A percentile compares a stretch with the other conserved stretches of the same genome.
phyloP scores from a whole-genome alignment of 2,888 invertebrate genomes.

The Coelinius sp. region DNA sequence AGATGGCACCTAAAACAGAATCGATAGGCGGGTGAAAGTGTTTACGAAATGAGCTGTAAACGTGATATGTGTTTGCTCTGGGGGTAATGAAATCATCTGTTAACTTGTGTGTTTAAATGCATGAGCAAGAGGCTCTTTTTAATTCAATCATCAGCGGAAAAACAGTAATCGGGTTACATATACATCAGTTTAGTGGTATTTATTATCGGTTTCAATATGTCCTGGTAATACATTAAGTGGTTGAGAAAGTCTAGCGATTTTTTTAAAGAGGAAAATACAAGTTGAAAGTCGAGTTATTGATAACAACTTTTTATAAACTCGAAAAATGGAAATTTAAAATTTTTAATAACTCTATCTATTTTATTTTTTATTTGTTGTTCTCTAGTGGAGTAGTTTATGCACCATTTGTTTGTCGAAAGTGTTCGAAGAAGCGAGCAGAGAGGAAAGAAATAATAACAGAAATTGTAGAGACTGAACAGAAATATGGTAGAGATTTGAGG shows the following conservation, averaged over 20 bases:
- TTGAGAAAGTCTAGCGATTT: constrained; percentile 14
- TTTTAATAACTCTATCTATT: constrained; percentile 1
- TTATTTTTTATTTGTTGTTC: constrained; percentile 36
- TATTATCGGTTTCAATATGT: constrained; percentile 16
- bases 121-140: constrained; percentile 4
- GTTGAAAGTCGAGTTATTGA: neutral
- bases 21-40: constrained; percentile 44
- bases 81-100: neutral
- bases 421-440: constrained; percentile 89
- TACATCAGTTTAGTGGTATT: neutral
- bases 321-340: neutral
- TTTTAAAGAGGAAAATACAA: neutral
- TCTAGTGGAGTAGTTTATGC: constrained; percentile 81
- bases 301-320: neutral
- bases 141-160: neutral
- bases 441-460: constrained; percentile 95
- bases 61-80: neutral
- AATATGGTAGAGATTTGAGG: constrained; percentile 92
- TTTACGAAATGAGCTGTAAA: constrained; percentile 26
- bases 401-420: constrained; percentile 88
- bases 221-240: constrained; percentile 2
- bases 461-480: constrained; percentile 96
- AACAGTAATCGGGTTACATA: neutral
- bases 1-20: neutral
- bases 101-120: constrained; percentile 2